Percentiles rank a stretch among this genome's conserved stretches.
phyloP scores from a whole-genome alignment of 1,140 invertebrate genomes.

The Drosophila mauritiana region DNA sequence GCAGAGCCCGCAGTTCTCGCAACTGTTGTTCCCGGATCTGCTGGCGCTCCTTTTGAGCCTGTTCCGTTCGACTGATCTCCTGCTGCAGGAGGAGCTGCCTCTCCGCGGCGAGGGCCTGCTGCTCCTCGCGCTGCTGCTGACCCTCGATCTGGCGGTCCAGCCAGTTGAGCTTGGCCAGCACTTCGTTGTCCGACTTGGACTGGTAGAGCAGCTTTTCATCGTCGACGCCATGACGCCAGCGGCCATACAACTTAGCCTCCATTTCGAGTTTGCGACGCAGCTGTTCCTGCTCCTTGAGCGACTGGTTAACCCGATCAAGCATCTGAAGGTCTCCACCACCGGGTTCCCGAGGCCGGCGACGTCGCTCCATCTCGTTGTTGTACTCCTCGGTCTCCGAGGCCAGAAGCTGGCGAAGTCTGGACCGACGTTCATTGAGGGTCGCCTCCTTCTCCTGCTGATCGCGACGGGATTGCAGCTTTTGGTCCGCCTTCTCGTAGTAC shows the following conservation, averaged over 20 bases:
- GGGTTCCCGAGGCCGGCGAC: conserved; percentile 21
- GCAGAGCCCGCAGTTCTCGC: conserved; percentile 64
- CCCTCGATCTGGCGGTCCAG: conserved; percentile 85
- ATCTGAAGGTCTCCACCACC: conserved; percentile 55
- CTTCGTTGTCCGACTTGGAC: conserved; percentile 75
- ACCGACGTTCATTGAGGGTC: conserved; percentile 83
- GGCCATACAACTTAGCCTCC: conserved; percentile 85
- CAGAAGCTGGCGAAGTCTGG: conserved; percentile 85
- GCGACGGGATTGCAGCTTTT: conserved; percentile 77
- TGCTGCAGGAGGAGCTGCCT: conserved; percentile 83
- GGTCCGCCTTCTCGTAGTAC: conserved; percentile 85
- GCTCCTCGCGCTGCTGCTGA: conserved; percentile 84
- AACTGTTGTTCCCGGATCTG: conserved; percentile 75
- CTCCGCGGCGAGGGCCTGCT: conserved; percentile 76
- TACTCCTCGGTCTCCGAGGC: conserved; percentile 85
- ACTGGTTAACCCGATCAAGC: conserved; percentile 82
- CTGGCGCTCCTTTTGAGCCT: conserved; percentile 69
- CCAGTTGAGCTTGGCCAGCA: conserved; percentile 86
- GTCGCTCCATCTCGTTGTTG: conserved; percentile 84
- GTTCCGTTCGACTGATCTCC: conserved; percentile 67
- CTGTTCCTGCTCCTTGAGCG: conserved; percentile 83
- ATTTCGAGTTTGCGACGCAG: conserved; percentile 85
- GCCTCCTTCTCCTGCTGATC: conserved; percentile 84
- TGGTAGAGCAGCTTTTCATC: conserved; percentile 82
- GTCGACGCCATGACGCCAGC: conserved; percentile 84